Base-by-base conservation (phyloP, 2,797 vertebrate species). In the Oreochromis grahami region DNA sequence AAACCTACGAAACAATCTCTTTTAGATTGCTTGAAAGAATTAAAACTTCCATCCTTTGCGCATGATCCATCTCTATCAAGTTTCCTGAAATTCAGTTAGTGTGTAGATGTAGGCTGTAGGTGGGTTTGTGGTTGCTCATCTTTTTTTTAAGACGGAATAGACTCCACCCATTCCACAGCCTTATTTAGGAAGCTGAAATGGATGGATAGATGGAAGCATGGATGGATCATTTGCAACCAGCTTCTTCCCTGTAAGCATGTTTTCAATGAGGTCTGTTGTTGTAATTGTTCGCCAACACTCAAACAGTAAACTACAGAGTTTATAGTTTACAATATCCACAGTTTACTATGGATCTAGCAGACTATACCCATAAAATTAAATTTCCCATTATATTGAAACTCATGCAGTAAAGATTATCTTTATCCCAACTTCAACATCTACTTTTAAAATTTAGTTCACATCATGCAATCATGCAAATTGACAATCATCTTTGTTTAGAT, bases 101-200 rank as follows among this genome's bases (percentile, higher is more conserved):
- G 4, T 63, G 58, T n/a, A 36, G 17, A 1, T n/a, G 17, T 36
- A 63, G 32, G 58, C 58, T 63, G 32, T 36, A 36, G 58, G 58
- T 63, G 58, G 58, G 15, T 63, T 63, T 41, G 34, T 65, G 19
- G 60, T 65, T 65, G 19, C 34, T 1, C 26, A 38, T 26, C 36
- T 13, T 1, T 21, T 41, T 56, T 43, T 17, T 2, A 32, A 68
- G 36, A 26, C 9, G 63, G 21, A 26, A 70, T 70, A 43, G 65
- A 10, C 21, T 70, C 65, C 13, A 43, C 36, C 38, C 21, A 68
- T 68, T 43, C n/a, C 38, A 41, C 5, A 21, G 7, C 65, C 38
- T 0, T 70, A 70, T 3, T 21, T 17, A 24, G 65, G 13, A 70
- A 70, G 41, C 24, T 26, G 0, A 43, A 9, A 24, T 68, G 0